Evolutionary conservation across 2,113 vertebrate species (phyloP), one percentile per base, ranked within the genome.

Genomic region (Heliornis fulica): DNA sequence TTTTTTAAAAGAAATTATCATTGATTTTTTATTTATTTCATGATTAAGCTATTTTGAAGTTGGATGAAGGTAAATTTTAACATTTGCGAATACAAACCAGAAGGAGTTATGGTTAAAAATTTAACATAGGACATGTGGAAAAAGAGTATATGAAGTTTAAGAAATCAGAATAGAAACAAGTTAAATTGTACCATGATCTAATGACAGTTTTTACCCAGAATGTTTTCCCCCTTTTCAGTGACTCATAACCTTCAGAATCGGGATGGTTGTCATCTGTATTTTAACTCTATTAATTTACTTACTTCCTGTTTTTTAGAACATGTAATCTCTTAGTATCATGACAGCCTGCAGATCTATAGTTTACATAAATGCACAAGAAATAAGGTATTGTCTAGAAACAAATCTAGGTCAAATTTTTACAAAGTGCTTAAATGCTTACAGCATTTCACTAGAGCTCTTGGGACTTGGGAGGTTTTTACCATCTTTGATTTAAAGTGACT

Each of bases 201-300:
- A 69, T 41, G 65, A 34, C 54, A 51, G 17, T 31, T 72, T 84
- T 82, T 26, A 48, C 13, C 13, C 9, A 50, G 21, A 74, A 45
- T 0, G 0, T 13, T 86, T 69, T 40, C 1, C 18, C 8, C 36
- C 17, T 69, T 64, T 56, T 12, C 40, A 29, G 2, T 65, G 50
- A 75, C 8, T 65, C 50, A 5, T 45, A 29, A 6, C 18, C 69
- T 78, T 86, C 4, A 10, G 43, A 36, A 18, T 41, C 15, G 53
- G 46, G 29, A 63, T 15, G 53, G 7, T 13, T 77, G 40, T 43
- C 38, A 50, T 54, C 7, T 59, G 21, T 51, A 41, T 83, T 83
- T 86, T 65, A 56, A n/a, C 10, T 56, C 10, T 26, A 12, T 46
- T 25, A 36, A 15, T 61, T 46, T 69, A 48, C 21, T 2, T 1